Evolutionary conservation across 2,888 invertebrate genomes (phyloP).

Genomic region (Enchytraeus crypticus): DNA sequence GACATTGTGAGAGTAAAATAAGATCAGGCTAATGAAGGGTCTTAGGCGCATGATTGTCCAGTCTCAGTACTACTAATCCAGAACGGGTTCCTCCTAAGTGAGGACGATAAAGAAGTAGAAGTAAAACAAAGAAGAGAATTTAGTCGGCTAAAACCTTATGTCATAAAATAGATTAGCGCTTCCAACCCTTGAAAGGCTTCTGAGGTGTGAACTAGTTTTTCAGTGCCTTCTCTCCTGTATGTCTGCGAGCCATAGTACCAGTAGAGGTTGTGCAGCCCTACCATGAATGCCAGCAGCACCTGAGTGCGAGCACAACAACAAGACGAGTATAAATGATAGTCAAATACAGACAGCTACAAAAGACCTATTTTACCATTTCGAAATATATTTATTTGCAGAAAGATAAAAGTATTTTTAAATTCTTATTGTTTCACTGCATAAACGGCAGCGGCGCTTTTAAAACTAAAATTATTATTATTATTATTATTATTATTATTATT

Average conservation of each 20-base stretch:
- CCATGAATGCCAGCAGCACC: too few relatives aligned
- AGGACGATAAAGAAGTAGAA: too few relatives aligned
- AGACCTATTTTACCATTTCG: background rate
- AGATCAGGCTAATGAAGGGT: too few relatives aligned
- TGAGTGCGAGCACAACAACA: too few relatives aligned
- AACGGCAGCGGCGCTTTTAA: too few relatives aligned
- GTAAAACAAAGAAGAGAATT: background rate
- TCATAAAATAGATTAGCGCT: too few relatives aligned
- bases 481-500: background rate
- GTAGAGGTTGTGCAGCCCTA: conserved; percentile 48
- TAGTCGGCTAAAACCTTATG: too few relatives aligned
- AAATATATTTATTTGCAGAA: background rate
- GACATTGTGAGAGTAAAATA: too few relatives aligned
- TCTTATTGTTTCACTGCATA: background rate
- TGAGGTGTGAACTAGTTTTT: conserved; percentile 38
- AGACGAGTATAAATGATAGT: too few relatives aligned
- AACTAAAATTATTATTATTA: background rate
- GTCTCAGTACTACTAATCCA: too few relatives aligned
- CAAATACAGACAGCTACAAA: background rate
- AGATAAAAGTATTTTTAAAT: background rate
- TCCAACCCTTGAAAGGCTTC: conserved; percentile 47
- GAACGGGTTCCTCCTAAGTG: too few relatives aligned
- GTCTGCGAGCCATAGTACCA: conserved; percentile 49
- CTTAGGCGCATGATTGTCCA: too few relatives aligned
- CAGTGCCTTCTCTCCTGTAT: conserved; percentile 31